Percentiles rank a stretch among this genome's conserved stretches.
phyloP scores from a whole-genome alignment of 2,113 vertebrate genomes.

The Anarrhichthys ocellatus region DNA sequence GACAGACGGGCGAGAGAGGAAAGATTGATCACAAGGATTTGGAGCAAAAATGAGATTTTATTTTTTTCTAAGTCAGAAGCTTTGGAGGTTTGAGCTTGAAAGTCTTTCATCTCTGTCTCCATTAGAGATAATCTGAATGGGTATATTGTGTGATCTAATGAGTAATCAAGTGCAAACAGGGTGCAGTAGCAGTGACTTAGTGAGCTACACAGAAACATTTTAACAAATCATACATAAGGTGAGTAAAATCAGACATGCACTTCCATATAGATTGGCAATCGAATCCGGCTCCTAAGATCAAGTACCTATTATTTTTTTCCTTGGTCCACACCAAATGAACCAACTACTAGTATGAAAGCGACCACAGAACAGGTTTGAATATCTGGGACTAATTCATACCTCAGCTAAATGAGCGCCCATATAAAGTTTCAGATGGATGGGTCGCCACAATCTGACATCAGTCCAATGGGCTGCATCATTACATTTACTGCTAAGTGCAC shows the following conservation, averaged over 20 bases:
- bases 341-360: not conserved
- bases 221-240: not conserved
- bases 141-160: not conserved
- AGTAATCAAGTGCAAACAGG: slow-evolving; percentile 2
- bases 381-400: slow-evolving; percentile 12
- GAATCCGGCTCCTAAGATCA: not conserved
- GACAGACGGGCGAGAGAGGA: slow-evolving; percentile 51
- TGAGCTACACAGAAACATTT: not conserved
- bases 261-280: not conserved
- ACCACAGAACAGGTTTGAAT: not conserved
- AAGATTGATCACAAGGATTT: slow-evolving; percentile 76
- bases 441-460: slow-evolving; percentile 40
- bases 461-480: slow-evolving; percentile 41
- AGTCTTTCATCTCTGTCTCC: slow-evolving; percentile 36
- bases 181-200: not conserved
- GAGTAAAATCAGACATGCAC: not conserved
- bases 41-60: slow-evolving; percentile 61
- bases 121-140: slow-evolving; percentile 26
- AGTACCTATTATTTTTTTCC: not conserved
- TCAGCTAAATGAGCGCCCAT: slow-evolving; percentile 1
- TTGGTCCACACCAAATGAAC: not conserved
- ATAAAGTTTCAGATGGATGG: slow-evolving; percentile 27
- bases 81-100: slow-evolving; percentile 44
- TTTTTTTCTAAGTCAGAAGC: slow-evolving; percentile 33
- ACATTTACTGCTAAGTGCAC: slow-evolving; percentile 42